Evolutionary conservation across 2,888 invertebrate genomes (phyloP).

Genomic region (Drosophila buzzatii): DNA sequence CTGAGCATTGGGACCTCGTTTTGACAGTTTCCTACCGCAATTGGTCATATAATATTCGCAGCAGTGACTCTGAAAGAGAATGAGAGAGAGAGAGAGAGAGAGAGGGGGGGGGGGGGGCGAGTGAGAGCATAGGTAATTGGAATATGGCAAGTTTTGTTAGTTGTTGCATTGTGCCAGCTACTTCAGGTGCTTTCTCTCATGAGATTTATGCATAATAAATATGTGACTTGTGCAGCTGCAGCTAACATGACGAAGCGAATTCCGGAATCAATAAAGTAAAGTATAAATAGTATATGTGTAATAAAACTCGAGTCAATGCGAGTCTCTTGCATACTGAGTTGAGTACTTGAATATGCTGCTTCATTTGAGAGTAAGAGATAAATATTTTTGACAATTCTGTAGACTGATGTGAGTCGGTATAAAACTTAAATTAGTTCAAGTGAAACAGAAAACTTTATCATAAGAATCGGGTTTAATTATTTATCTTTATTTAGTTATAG

Average conservation of each 20-base stretch:
- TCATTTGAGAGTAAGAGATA: too few relatives aligned
- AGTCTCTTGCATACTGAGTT: too few relatives aligned
- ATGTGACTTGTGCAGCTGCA: conserved; percentile 1
- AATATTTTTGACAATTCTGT: too few relatives aligned
- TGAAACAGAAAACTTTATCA: too few relatives aligned
- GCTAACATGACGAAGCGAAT: too few relatives aligned
- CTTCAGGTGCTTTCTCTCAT: not conserved
- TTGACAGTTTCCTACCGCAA: conserved; percentile 25
- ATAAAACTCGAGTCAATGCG: too few relatives aligned
- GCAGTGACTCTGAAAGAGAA: not conserved
- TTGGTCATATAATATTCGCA: conserved; percentile 18
- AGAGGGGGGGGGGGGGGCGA: not conserved
- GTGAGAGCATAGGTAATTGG: not conserved
- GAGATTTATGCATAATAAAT: not conserved
- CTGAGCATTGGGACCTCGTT: conserved; percentile 9
- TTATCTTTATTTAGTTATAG: too few relatives aligned
- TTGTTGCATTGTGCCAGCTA: not conserved
- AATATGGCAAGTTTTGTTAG: not conserved
- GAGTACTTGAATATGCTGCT: too few relatives aligned
- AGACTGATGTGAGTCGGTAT: too few relatives aligned
- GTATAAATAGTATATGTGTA: not conserved
- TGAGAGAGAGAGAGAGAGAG: not conserved
- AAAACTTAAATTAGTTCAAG: too few relatives aligned
- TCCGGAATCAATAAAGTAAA: not conserved
- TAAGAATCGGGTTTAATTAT: too few relatives aligned